These are phyloP conservation scores for Eustalomyia histrio DNA, from an alignment of 2,888 invertebrate species.

Conservation along the genomic window DNA sequence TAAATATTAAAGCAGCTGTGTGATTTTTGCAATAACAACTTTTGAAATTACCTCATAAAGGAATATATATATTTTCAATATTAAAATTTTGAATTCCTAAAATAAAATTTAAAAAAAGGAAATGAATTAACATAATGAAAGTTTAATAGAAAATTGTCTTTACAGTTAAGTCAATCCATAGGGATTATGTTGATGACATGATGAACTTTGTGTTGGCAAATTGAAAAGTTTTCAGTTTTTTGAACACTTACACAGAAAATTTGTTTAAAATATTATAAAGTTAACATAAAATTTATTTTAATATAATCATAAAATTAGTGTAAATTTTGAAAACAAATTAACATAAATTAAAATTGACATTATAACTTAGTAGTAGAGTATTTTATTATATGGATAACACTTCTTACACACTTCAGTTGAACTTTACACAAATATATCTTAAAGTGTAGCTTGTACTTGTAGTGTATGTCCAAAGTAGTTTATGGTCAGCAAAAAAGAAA, in stretches of 20 bases:
- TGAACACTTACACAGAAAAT: neutral
- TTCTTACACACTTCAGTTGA: neutral
- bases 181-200: neutral
- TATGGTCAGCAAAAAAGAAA: neutral
- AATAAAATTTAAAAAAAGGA: neutral
- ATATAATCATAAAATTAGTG: neutral
- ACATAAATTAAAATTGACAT: conserved; percentile 39
- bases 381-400: neutral
- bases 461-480: neutral
- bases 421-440: neutral
- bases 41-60: conserved; percentile 4
- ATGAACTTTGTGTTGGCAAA: neutral
- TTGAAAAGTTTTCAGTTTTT: neutral
- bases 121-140: neutral
- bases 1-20: neutral
- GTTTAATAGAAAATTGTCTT: conserved; percentile 1
- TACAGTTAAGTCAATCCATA: neutral
- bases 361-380: neutral
- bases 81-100: neutral
- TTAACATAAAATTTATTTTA: neutral
- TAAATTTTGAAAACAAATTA: conserved; percentile 16
- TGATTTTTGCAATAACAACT: conserved; percentile 17
- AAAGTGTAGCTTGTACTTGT: no score
- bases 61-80: neutral
- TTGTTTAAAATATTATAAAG: neutral